These are phyloP conservation scores for Sinohyriopsis cumingii DNA, from an alignment of 2,888 invertebrate species.

Conservation along the genomic window DNA sequence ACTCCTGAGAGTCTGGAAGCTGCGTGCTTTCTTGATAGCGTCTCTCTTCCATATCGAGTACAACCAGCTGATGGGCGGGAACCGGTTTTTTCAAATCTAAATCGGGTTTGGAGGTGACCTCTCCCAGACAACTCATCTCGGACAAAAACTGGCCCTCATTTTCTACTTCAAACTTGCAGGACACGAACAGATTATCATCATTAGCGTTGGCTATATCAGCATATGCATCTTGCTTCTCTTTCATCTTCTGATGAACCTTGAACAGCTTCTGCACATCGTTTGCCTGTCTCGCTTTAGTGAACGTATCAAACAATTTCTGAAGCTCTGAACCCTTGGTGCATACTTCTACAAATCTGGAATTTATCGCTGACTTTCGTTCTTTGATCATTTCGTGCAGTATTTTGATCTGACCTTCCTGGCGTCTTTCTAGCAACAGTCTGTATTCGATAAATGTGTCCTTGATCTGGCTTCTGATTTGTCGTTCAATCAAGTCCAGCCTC, in stretches of 20 bases:
- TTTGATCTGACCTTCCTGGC: conserved; percentile 57
- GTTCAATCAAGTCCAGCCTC: conserved; percentile 60
- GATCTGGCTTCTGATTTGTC: conserved; percentile 52
- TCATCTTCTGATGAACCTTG: conserved; percentile 56
- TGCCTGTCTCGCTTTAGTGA: conserved; percentile 49
- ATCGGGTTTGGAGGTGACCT: conserved; percentile 49
- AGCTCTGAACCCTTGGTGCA: conserved; percentile 57
- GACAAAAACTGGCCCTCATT: conserved; percentile 57
- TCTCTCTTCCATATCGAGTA: conserved; percentile 44
- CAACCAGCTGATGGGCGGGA: conserved; percentile 51
- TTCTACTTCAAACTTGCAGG: conserved; percentile 55
- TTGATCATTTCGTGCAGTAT: conserved; percentile 54
- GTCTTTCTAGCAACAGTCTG: conserved; percentile 56
- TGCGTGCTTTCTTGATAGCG: conserved; percentile 25
- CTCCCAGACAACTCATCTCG: conserved; percentile 63
- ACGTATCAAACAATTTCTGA: conserved; percentile 58
- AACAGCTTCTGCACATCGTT: conserved; percentile 60
- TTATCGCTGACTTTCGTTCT: conserved; percentile 57
- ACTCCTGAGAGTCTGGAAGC: conserved; percentile 26
- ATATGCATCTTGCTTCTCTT: conserved; percentile 54
- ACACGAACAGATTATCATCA: conserved; percentile 56
- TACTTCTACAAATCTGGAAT: conserved; percentile 55
- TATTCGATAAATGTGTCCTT: conserved; percentile 66
- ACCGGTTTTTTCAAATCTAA: conserved; percentile 51
- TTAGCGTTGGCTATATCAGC: conserved; percentile 48